phyloP scores from a whole-genome alignment of 2,888 invertebrate species.

The Mystacides longicornis region DNA sequence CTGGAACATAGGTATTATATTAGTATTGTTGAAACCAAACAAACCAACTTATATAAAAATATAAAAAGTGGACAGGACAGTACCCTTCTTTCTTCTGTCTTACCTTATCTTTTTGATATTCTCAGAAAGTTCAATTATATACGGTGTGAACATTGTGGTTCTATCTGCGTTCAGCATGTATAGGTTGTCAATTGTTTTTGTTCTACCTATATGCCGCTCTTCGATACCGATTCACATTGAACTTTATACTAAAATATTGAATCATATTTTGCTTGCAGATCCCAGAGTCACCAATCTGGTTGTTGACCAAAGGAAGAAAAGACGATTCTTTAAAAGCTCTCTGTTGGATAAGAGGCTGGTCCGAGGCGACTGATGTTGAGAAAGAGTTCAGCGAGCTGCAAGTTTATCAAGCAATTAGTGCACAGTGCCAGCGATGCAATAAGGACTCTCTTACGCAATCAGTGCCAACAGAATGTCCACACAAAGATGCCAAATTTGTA shows the following conservation, averaged over 20 bases:
- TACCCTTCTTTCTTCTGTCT: no score
- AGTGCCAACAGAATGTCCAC: slow-evolving; percentile 30
- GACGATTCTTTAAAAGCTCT: slow-evolving; percentile 48
- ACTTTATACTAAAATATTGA: not conserved
- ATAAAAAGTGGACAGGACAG: no score
- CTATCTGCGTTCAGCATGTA: no score
- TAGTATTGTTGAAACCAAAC: no score
- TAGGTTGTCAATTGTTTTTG: no score
- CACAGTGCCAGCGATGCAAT: slow-evolving; percentile 13
- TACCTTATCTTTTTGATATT: no score
- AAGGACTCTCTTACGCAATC: slow-evolving; percentile 17
- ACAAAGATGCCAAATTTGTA: slow-evolving; percentile 33
- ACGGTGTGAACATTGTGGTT: no score
- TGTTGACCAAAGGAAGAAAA: slow-evolving; percentile 48
- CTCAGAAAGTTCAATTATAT: no score
- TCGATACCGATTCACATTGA: no score
- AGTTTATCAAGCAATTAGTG: slow-evolving; percentile 38
- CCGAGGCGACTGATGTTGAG: slow-evolving; percentile 43
- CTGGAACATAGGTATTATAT: no score
- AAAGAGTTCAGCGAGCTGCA: slow-evolving; percentile 45
- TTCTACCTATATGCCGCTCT: no score
- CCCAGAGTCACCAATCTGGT: slow-evolving; percentile 54
- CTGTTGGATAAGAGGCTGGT: slow-evolving; percentile 52
- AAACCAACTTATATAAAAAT: no score
- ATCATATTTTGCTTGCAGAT: slow-evolving; percentile 35